Evolutionary conservation across 2,113 vertebrate species (phyloP), one percentile per base, ranked within the genome.

Genomic region (Datnioides undecimradiatus): DNA sequence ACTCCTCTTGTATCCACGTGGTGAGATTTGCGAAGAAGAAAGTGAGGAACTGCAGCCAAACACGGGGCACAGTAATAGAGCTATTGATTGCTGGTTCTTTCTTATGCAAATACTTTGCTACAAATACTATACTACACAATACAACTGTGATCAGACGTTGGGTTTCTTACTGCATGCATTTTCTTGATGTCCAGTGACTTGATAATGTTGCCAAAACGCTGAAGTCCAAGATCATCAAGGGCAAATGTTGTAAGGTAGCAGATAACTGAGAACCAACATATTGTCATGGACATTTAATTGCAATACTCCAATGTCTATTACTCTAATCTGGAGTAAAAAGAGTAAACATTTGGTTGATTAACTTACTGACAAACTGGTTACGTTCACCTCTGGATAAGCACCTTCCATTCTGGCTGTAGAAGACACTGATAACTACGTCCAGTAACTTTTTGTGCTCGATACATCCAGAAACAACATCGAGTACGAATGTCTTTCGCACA

Each of bases 1-100:
- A 99, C 86, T 97, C 95, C 0, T 95, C 94, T 90, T 94, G 95
- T 88, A 99, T 95, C 96, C 96, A 97, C 0, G 95, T 96, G 73
- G 87, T 95, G 70, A 99, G 94, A 89, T 97, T 89, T 48, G 88
- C 49, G 36, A 99, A 97, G 92, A 98, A 95, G 92, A 98, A 99
- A 54, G 90, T 89, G 66, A 99, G 94, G 92, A 99, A 98, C 98
- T 99, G 80, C 63, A 88, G 40, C 2, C 51, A 71, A 72, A 67
- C n/a, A 76, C n/a, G 89, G 23, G 43, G 8, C 23, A 77, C 13
- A 27, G 19, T 17, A 33, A n/a, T 0, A 11, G 5, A 54, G 23
- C 3, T 19, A 11, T 14, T 16, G 3, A 70, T 59, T 19, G 6
- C 7, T 54, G 59, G 45, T 76, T 55, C n/a, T 69, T 49, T 66